These are phyloP conservation scores for Antheraea yamamai DNA, from an alignment of 2,888 invertebrate genomes.

Conservation along the genomic window DNA sequence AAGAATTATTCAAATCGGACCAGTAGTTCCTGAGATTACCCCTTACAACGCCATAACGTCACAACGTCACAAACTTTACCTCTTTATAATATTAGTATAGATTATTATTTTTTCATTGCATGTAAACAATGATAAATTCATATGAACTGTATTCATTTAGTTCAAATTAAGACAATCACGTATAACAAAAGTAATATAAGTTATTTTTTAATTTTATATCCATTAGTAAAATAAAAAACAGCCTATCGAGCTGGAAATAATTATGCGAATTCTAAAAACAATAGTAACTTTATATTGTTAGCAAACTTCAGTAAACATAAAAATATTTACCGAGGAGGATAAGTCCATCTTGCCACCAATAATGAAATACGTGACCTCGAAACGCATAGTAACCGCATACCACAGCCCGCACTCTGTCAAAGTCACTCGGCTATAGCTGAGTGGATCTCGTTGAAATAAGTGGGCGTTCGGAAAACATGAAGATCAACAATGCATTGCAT, in stretches of 20 bases:
- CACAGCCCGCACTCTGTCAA: constrained; percentile 10
- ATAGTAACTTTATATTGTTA: not conserved
- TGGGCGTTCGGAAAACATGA: constrained; percentile 13
- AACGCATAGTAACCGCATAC: constrained; percentile 10
- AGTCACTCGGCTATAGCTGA: constrained; percentile 12
- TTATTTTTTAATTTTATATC: no score
- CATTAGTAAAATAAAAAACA: not conserved
- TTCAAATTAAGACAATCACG: no score
- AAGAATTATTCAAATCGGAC: no score
- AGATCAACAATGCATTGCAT: constrained; percentile 16
- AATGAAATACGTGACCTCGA: constrained; percentile 5
- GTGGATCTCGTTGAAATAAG: not conserved
- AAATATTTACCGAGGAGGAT: not conserved
- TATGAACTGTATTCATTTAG: no score
- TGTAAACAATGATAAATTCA: no score
- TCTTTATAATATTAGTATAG: no score
- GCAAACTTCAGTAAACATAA: not conserved
- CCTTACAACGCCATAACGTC: no score
- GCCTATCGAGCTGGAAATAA: not conserved
- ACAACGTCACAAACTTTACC: no score
- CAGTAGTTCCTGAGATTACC: no score
- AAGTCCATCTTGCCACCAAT: not conserved
- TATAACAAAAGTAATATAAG: no score
- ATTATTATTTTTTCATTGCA: no score
- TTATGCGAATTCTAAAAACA: not conserved